A percentile compares a stretch with the other conserved stretches of the same genome.
Conservation (phyloP, 2,113 vertebrate species). For the Cheirogaleus medius region DNA sequence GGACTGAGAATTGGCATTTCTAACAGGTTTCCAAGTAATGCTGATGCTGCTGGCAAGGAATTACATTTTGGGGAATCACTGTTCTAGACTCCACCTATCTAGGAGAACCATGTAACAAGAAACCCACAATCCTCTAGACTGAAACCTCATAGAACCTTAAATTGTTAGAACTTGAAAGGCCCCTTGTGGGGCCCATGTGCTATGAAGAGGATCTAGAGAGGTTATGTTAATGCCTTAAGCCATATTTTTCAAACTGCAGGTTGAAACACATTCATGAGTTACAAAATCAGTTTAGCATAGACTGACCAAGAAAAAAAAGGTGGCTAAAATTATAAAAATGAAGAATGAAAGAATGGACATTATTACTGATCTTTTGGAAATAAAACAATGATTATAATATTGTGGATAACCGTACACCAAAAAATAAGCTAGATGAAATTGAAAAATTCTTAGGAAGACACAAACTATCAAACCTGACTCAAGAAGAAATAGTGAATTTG, state of each 20-base stretch:
- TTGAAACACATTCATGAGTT: neutral
- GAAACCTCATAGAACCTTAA: neutral
- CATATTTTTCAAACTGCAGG: neutral
- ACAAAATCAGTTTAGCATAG: neutral
- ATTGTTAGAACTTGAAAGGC: neutral
- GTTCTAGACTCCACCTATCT: neutral
- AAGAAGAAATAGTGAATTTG: neutral
- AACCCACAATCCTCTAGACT: neutral
- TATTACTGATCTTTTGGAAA: neutral
- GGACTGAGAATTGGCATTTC: neutral
- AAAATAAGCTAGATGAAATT: neutral
- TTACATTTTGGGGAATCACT: neutral
- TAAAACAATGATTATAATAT: slow-evolving; percentile 4
- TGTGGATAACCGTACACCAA: neutral
- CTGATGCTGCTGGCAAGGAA: neutral
- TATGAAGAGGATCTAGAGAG: neutral
- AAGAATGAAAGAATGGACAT: neutral
- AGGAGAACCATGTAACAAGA: neutral
- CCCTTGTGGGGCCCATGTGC: neutral
- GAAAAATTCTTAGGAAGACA: neutral
- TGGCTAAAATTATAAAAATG: neutral
- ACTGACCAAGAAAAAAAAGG: neutral
- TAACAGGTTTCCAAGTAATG: neutral
- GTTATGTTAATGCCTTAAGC: neutral
- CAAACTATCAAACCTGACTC: neutral